Conservation (phyloP, 2,113 vertebrate genomes). For the Sapayoa aenigma region DNA sequence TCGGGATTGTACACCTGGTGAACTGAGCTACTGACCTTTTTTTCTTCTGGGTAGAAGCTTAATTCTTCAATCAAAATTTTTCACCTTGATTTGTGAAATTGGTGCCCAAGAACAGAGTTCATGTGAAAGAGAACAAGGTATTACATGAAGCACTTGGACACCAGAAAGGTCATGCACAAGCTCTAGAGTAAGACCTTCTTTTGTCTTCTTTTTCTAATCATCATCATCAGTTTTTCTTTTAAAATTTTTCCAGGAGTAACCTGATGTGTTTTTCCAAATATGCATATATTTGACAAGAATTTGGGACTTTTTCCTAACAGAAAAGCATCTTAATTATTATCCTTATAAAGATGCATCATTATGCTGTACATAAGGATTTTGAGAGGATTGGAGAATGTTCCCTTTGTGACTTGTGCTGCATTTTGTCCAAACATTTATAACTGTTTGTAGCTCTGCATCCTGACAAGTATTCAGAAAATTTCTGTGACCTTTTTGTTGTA, state of each 20-base stretch:
- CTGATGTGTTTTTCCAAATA: neutral
- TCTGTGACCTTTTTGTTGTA: neutral
- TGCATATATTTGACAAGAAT: neutral
- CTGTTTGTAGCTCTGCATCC: neutral
- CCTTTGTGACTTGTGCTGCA: neutral
- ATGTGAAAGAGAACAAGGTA: neutral
- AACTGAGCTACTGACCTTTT: neutral
- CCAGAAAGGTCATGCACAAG: neutral
- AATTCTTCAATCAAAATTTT: neutral
- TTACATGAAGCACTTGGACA: neutral
- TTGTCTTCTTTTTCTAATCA: neutral
- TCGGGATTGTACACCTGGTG: neutral
- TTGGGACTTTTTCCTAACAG: neutral
- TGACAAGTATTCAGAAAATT: neutral
- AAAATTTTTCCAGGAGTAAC: neutral
- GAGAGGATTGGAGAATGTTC: neutral
- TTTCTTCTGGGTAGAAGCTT: neutral
- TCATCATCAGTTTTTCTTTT: neutral
- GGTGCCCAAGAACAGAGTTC: neutral
- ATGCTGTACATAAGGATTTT: neutral
- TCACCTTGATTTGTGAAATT: neutral
- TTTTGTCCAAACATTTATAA: neutral
- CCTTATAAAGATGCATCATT: neutral
- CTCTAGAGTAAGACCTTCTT: neutral
- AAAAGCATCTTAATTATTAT: neutral